Base-by-base conservation (phyloP, 1,140 invertebrate genomes). In the Goniozus legneri region DNA sequence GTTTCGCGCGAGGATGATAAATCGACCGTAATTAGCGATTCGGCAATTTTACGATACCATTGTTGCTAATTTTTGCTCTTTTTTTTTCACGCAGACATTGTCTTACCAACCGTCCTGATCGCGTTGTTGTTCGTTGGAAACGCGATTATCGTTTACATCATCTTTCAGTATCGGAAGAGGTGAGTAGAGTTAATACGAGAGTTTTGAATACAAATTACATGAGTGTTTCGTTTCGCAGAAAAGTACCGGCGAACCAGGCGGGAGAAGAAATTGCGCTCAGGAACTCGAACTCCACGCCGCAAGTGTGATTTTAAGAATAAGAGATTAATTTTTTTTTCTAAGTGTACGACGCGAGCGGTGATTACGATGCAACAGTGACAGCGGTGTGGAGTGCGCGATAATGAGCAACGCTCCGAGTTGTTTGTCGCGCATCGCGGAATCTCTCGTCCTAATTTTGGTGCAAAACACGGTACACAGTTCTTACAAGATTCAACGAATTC, bases 161-260 rank as follows among this genome's bases (percentile, higher is more conserved):
- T 85, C 64, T 83, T 82, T 63, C 82, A 81, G 58, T 82, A 82
- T 51, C 79, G 79, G 55, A 83, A 84, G 77, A 80, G 81, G 82
- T 84, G 62, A 71, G 73, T 62, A 45, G 10, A 15, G 30, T n/a
- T 37, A 33, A 15, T 33, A 27, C 6, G 14, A 40, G 2, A 35
- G n/a, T 33, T 2, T 7, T 18, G 18, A 18, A 15, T 18, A 15
- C 7, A 18, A 15, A 35, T 35, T n/a, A 15, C 12, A 35, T 16
- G 13, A 35, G 4, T 46, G 38, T 34, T 44, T 60, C 34, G 24
- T 18, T 45, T 55, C 60, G 0, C 38, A 75, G 69, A 53, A 74
- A 73, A 59, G 36, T 64, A 22, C 56, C 69, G 19, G 27, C 58
- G 1, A 30, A 51, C 12, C 52, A 35, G 4, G 55, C 60, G n/a